phyloP scores from a whole-genome alignment of 2,797 vertebrate species.

The Anabas testudineus region DNA sequence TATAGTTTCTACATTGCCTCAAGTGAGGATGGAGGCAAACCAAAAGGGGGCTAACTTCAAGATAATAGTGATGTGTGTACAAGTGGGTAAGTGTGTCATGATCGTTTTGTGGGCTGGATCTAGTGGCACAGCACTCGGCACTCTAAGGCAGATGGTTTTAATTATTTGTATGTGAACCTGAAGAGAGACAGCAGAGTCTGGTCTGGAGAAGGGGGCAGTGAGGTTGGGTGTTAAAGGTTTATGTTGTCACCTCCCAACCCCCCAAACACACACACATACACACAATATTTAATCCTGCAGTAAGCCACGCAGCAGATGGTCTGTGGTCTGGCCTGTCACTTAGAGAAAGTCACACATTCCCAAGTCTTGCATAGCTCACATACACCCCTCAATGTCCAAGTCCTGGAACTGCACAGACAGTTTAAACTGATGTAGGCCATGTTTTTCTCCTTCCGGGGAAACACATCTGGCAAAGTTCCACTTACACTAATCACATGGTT shows the following conservation, averaged over 20 bases:
- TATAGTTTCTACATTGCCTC: slow-evolving; percentile 22
- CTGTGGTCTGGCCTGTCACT: slow-evolving; percentile 71
- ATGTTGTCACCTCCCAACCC: slow-evolving; percentile 66
- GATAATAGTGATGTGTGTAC: slow-evolving; percentile 19
- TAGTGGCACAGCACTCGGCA: slow-evolving; percentile 53
- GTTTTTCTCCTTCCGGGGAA: slow-evolving; percentile 57
- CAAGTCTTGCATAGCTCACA: slow-evolving; percentile 62
- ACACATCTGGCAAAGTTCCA: slow-evolving; percentile 69
- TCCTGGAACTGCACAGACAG: slow-evolving; percentile 67
- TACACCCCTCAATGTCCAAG: slow-evolving; percentile 74
- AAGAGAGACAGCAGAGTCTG: slow-evolving; percentile 45
- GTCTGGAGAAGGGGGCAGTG: slow-evolving; percentile 54
- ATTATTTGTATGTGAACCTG: slow-evolving; percentile 77
- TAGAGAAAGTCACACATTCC: slow-evolving; percentile 69
- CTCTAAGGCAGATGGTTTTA: slow-evolving; percentile 79
- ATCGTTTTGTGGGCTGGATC: slow-evolving; percentile 50
- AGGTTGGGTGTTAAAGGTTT: slow-evolving; percentile 79
- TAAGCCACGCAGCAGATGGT: slow-evolving; percentile 84
- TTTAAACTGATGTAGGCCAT: slow-evolving; percentile 39
- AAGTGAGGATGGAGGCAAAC: slow-evolving; percentile 13
- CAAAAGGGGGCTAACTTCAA: background rate
- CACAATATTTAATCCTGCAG: slow-evolving; percentile 70
- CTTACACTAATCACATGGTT: slow-evolving; percentile 71
- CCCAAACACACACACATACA: slow-evolving; percentile 43
- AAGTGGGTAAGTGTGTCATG: slow-evolving; percentile 40